These are phyloP conservation scores for Choloepus hoffmanni DNA, from an alignment of 2,113 vertebrate genomes.

Conservation along the genomic window DNA sequence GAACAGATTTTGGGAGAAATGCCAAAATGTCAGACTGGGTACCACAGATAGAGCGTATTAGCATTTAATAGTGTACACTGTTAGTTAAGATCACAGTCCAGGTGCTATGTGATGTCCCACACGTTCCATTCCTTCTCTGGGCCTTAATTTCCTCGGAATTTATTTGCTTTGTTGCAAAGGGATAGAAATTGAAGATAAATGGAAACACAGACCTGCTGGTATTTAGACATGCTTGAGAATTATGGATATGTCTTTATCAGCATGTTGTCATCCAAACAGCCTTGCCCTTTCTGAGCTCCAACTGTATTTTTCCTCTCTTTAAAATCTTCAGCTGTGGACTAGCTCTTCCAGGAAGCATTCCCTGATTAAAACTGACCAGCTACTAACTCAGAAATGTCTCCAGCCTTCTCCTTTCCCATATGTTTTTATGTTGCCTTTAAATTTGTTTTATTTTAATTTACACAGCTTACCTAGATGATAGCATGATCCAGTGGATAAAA, in stretches of 20 bases:
- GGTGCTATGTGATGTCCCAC: not conserved
- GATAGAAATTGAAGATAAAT: not conserved
- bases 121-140: not conserved
- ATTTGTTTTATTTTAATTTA: not conserved
- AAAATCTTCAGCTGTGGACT: not conserved
- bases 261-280: not conserved
- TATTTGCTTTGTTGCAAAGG: not conserved
- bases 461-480: not conserved
- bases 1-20: not conserved
- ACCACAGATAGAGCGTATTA: not conserved
- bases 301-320: not conserved
- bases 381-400: not conserved
- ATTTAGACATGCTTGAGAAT: not conserved
- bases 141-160: not conserved
- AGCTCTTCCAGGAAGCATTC: not conserved
- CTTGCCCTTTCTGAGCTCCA: not conserved
- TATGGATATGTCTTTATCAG: not conserved
- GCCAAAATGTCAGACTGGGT: not conserved
- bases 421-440: not conserved
- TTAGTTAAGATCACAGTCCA: not conserved
- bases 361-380: not conserved
- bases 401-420: not conserved
- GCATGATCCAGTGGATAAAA: not conserved
- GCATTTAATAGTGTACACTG: not conserved
- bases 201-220: not conserved